These are phyloP conservation scores for Cebus imitator DNA, from an alignment of 2,113 vertebrate species.

Conservation along the genomic window DNA sequence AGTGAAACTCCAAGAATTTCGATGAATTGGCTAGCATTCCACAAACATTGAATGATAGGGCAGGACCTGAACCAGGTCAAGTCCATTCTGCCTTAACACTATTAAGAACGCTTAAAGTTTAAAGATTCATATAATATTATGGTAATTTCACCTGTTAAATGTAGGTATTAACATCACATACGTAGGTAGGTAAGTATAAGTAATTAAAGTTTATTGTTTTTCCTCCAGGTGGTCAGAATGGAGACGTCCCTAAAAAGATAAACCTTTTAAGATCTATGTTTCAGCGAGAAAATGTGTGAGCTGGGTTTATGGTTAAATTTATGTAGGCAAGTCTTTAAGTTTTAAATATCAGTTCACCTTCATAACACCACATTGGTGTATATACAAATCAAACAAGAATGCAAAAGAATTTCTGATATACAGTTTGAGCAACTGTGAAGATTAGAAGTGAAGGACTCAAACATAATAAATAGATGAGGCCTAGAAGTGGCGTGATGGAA, in stretches of 20 bases:
- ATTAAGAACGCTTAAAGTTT: neutral
- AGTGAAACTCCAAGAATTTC: neutral
- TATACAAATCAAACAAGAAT: neutral
- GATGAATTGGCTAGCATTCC: neutral
- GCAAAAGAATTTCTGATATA: neutral
- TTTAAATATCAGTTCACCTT: neutral
- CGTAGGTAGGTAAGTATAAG: neutral
- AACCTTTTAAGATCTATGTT: neutral
- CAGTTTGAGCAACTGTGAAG: neutral
- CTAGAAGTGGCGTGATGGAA: neutral
- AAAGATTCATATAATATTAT: neutral
- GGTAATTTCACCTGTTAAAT: neutral
- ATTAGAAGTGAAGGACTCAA: accelerated
- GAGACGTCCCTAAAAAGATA: neutral
- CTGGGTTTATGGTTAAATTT: neutral
- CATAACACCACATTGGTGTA: neutral
- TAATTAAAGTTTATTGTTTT: neutral
- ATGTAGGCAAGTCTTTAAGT: neutral
- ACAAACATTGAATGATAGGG: neutral
- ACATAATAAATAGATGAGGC: accelerated
- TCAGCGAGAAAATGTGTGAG: neutral
- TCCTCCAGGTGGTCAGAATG: neutral
- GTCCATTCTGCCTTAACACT: neutral
- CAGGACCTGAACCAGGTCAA: neutral
- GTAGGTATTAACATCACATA: neutral